phyloP scores from a whole-genome alignment of 2,888 invertebrate genomes.

The Branchellion lobata region DNA sequence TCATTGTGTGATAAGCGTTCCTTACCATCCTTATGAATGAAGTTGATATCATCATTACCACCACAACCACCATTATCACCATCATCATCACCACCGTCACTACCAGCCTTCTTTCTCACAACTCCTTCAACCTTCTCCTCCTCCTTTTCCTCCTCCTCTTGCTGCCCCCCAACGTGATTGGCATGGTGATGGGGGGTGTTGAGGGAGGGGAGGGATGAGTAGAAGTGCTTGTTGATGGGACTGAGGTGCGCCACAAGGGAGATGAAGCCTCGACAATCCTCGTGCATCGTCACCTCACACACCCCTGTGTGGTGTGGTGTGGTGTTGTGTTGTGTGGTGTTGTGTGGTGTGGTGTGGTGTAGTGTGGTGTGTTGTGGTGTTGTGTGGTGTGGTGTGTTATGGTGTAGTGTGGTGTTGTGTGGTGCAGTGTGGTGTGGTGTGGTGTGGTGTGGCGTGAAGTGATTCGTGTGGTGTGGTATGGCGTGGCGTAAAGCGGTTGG shows the following conservation, averaged over 20 bases:
- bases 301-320: constrained; percentile 54
- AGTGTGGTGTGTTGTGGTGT: too few relatives aligned
- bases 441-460: too few relatives aligned
- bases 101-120: background rate
- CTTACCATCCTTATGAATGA: background rate
- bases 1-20: too few relatives aligned
- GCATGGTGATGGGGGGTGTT: constrained; percentile 58
- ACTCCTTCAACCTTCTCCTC: background rate
- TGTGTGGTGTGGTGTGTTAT: too few relatives aligned
- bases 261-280: constrained; percentile 65
- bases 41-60: background rate
- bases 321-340: too few relatives aligned
- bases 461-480: too few relatives aligned
- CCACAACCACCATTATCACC: background rate
- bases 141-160: background rate
- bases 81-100: background rate
- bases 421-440: too few relatives aligned
- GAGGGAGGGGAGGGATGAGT: constrained; percentile 54
- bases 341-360: too few relatives aligned
- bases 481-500: too few relatives aligned
- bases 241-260: constrained; percentile 63
- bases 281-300: constrained; percentile 63
- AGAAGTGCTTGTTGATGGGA: background rate
- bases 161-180: background rate
- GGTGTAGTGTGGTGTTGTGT: too few relatives aligned